phyloP scores from a whole-genome alignment of 2,888 invertebrate species.

The Euplexia lucipara region DNA sequence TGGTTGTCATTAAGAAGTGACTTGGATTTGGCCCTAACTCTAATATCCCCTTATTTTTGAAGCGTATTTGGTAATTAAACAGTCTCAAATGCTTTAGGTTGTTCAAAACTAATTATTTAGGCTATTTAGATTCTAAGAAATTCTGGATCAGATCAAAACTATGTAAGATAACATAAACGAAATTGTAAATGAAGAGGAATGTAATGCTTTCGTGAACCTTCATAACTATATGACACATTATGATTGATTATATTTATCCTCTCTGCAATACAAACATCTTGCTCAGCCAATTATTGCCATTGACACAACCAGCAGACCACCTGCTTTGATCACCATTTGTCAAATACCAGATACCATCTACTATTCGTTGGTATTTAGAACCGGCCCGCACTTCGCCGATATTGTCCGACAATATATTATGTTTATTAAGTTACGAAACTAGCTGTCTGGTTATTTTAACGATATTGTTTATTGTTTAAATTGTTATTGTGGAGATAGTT shows the following conservation, averaged over 20 bases:
- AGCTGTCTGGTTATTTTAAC: conserved; percentile 45
- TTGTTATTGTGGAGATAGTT: conserved; percentile 47
- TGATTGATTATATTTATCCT: conserved; percentile 21
- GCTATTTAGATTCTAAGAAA: too few relatives aligned
- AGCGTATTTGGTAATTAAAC: neutral
- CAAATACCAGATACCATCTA: conserved; percentile 57
- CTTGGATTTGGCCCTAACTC: neutral
- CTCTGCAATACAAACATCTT: conserved; percentile 23
- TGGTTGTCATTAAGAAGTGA: neutral
- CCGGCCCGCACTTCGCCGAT: conserved; percentile 40
- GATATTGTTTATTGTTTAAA: conserved; percentile 54
- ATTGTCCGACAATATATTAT: conserved; percentile 43
- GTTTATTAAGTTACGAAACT: conserved; percentile 52
- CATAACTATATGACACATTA: conserved; percentile 6
- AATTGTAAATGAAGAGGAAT: too few relatives aligned
- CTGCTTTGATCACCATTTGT: conserved; percentile 57
- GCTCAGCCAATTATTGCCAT: conserved; percentile 42
- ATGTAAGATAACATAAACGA: too few relatives aligned
- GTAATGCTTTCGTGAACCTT: neutral
- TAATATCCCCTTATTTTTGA: neutral
- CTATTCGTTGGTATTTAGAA: conserved; percentile 47
- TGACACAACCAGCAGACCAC: conserved; percentile 40
- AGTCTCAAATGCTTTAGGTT: neutral
- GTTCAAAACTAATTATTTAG: neutral
- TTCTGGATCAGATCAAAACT: too few relatives aligned